Evolutionary conservation across 1,140 invertebrate species (phyloP).

Genomic region (Drosophila truncata): DNA sequence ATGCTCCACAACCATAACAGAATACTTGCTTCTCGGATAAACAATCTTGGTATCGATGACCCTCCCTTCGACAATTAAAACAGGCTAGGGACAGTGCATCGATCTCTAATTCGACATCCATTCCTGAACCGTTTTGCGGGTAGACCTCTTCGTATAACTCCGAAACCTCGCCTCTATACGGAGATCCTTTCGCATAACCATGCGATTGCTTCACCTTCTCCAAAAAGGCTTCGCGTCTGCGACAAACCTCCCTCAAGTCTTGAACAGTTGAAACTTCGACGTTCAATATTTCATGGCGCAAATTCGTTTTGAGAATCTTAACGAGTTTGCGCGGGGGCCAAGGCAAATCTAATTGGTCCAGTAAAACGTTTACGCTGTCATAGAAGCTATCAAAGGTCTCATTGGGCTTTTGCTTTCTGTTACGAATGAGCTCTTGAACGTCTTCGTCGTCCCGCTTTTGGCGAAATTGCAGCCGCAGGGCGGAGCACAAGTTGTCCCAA

Average conservation of each 20-base stretch:
- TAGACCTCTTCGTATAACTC: neutral
- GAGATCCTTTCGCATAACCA: neutral
- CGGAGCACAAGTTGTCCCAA: neutral
- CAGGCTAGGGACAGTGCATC: neutral
- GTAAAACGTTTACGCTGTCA: neutral
- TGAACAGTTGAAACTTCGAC: neutral
- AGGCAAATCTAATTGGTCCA: neutral
- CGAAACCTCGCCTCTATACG: neutral
- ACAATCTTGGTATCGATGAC: neutral
- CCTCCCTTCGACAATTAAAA: neutral
- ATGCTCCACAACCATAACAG: neutral
- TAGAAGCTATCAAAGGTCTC: slow-evolving; percentile 2
- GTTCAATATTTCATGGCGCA: slow-evolving; percentile 1
- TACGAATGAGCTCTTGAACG: neutral
- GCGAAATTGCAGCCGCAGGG: neutral
- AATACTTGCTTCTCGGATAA: neutral
- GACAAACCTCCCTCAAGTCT: neutral
- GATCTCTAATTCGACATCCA: neutral
- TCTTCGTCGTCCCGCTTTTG: neutral
- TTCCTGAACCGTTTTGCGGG: neutral
- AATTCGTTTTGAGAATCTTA: neutral
- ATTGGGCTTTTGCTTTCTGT: neutral
- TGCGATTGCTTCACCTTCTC: neutral
- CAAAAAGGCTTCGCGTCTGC: neutral
- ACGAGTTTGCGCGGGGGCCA: too few relatives aligned